These are phyloP conservation scores for Saguinus midas DNA, from an alignment of 2,113 vertebrate species.

Conservation along the genomic window DNA sequence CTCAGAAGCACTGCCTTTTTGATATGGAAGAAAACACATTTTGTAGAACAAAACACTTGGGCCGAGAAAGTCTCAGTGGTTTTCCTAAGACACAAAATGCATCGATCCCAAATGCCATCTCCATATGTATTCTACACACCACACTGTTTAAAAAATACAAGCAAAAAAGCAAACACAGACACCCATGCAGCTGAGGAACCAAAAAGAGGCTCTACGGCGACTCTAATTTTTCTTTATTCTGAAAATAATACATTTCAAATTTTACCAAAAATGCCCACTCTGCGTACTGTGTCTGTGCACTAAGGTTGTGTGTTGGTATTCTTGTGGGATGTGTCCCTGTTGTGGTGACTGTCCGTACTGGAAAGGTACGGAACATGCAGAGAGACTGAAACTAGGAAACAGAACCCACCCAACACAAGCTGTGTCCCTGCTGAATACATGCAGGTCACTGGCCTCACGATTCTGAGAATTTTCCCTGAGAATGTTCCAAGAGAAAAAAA, in stretches of 20 bases:
- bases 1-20: background rate
- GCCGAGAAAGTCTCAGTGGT: background rate
- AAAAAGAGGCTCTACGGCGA: background rate
- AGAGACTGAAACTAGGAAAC: rapidly evolving
- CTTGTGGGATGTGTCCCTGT: rapidly evolving
- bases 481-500: background rate
- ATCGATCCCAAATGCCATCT: background rate
- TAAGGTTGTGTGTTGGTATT: rapidly evolving
- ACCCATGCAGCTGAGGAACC: background rate
- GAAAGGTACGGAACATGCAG: background rate
- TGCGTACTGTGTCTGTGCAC: rapidly evolving
- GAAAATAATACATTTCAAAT: background rate
- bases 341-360: rapidly evolving
- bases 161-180: background rate
- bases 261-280: background rate
- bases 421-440: rapidly evolving
- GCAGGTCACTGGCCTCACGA: background rate
- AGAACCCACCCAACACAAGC: no score
- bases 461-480: background rate
- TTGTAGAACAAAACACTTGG: background rate
- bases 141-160: background rate
- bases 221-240: background rate
- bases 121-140: background rate
- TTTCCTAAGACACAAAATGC: background rate
- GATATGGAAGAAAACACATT: background rate